Evolutionary conservation across 1,140 invertebrate species (phyloP).

Genomic region (Euschistus heros): DNA sequence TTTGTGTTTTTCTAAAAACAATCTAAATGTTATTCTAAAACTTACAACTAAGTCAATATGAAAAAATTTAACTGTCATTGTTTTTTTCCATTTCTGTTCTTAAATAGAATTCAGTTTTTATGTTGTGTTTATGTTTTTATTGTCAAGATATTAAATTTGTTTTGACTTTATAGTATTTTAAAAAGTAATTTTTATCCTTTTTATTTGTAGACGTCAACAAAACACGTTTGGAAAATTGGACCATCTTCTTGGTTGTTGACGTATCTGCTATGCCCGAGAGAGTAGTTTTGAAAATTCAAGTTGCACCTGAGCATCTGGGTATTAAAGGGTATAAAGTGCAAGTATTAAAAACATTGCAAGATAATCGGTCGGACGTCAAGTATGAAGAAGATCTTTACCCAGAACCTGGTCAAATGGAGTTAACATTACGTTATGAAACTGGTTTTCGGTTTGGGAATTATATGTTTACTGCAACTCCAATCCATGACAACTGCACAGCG

Average conservation of each 20-base stretch:
- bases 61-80: too few relatives aligned
- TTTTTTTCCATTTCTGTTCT: too few relatives aligned
- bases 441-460: slow-evolving; percentile 22
- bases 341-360: slow-evolving; percentile 4
- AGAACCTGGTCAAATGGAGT: slow-evolving; percentile 4
- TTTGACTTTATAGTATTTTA: too few relatives aligned
- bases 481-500: slow-evolving; percentile 18
- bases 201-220: slow-evolving; percentile 1
- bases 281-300: slow-evolving; percentile 16
- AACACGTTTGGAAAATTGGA: slow-evolving; percentile 18
- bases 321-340: slow-evolving; percentile 14
- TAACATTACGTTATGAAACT: slow-evolving; percentile 16
- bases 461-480: slow-evolving; percentile 15
- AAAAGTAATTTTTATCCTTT: background rate
- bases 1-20: too few relatives aligned
- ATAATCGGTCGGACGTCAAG: slow-evolving; percentile 7
- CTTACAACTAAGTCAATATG: too few relatives aligned
- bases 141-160: too few relatives aligned
- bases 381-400: background rate
- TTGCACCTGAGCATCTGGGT: slow-evolving; percentile 8
- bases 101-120: too few relatives aligned
- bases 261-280: slow-evolving; percentile 15
- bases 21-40: too few relatives aligned
- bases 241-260: slow-evolving; percentile 18
- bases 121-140: too few relatives aligned